Percentiles rank a stretch among this genome's conserved stretches.
Conservation (phyloP, 2,888 invertebrate species). For the Neoaliturus tenellus region DNA sequence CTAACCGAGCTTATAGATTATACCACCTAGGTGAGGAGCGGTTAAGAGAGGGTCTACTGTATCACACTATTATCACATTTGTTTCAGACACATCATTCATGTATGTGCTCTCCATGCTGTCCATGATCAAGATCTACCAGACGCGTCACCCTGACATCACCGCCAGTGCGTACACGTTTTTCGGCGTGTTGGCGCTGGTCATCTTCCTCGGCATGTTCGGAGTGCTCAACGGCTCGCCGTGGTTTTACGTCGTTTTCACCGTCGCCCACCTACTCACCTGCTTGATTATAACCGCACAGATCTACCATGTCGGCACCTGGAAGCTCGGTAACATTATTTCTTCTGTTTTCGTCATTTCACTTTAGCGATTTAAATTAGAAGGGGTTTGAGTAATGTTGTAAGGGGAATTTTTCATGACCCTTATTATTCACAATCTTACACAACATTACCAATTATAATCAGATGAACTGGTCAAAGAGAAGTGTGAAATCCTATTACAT, state of each 20-base stretch:
- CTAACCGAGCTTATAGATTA: no score
- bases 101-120: conserved; percentile 92
- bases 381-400: no score
- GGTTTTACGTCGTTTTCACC: conserved; percentile 85
- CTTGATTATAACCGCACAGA: conserved; percentile 80
- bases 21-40: no score
- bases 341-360: no score
- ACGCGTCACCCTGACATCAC: conserved; percentile 92
- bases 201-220: conserved; percentile 81
- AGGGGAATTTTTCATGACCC: no score
- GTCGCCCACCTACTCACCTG: conserved; percentile 81
- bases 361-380: no score
- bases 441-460: no score
- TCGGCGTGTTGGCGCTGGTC: conserved; percentile 86
- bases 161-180: conserved; percentile 87
- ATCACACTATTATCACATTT: no score
- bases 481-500: no score
- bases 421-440: no score
- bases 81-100: conserved; percentile 91
- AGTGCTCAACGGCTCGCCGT: conserved; percentile 78
- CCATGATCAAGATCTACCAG: conserved; percentile 92
- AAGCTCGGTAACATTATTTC: conserved; percentile 75
- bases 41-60: no score
- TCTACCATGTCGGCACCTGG: conserved; percentile 86
- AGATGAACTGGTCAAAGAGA: no score